phyloP scores from a whole-genome alignment of 2,113 vertebrate species.

The Urocynchramus pylzowi region DNA sequence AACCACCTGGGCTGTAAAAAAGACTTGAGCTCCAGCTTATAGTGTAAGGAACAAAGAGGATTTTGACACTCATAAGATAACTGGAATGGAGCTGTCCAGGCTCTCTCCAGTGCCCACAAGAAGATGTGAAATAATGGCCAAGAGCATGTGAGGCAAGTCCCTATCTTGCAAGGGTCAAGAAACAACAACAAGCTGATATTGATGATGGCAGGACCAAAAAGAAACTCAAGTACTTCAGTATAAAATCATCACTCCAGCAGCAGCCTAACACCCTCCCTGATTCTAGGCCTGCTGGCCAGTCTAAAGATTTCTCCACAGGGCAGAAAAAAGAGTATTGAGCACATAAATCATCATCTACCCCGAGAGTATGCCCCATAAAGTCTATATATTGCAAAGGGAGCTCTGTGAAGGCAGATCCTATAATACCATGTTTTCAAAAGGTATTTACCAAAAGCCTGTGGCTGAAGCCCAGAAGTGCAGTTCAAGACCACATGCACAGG shows the following conservation, averaged over 20 bases:
- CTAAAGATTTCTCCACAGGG: background rate
- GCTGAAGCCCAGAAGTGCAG: background rate
- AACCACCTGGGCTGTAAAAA: background rate
- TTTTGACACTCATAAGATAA: background rate
- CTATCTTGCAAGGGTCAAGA: background rate
- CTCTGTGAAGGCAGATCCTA: background rate
- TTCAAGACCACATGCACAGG: background rate
- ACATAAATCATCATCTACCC: background rate
- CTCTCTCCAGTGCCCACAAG: background rate
- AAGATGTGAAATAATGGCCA: background rate
- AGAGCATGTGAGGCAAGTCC: rapidly evolving
- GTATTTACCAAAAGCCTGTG: background rate
- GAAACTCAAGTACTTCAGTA: background rate
- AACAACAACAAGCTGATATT: background rate
- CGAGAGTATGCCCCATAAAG: background rate
- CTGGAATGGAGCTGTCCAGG: background rate
- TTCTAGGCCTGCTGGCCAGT: background rate
- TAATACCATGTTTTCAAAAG: background rate
- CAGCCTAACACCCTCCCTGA: background rate
- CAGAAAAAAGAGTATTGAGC: background rate
- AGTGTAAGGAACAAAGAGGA: background rate
- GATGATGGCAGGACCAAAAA: background rate
- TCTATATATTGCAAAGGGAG: background rate
- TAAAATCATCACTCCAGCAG: background rate
- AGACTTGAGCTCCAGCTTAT: background rate